phyloP scores from a whole-genome alignment of 2,888 invertebrate genomes.

The Tinea pellionella region DNA sequence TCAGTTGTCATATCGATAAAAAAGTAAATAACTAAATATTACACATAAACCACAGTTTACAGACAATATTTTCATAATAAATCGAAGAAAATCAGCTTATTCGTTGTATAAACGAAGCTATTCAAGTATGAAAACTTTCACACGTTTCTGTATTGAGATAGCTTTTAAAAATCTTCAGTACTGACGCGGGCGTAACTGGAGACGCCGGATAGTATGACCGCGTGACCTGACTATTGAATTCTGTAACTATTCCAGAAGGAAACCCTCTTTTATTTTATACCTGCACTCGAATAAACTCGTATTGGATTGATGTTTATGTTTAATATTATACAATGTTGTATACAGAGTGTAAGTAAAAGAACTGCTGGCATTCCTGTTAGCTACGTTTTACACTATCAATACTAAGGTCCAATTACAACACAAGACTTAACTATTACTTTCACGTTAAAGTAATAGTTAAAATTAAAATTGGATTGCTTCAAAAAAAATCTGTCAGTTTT shows the following conservation, averaged over 20 bases:
- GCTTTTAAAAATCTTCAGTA: slow-evolving; percentile 11
- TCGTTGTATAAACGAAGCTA: slow-evolving; percentile 11
- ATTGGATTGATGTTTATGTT: background rate
- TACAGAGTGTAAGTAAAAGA: too few species aligned
- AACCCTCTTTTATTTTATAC: background rate
- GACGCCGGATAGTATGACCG: background rate
- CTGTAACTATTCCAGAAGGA: background rate
- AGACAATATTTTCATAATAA: too few species aligned
- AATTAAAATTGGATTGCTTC: too few species aligned
- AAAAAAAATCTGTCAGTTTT: too few species aligned
- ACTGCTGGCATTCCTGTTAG: too few species aligned
- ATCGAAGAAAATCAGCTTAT: background rate
- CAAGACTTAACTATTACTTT: too few species aligned
- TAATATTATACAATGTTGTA: too few species aligned
- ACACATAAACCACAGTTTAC: background rate
- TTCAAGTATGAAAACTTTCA: slow-evolving; percentile 13
- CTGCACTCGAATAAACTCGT: background rate
- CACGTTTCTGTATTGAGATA: background rate
- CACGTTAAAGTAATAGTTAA: too few species aligned
- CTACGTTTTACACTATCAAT: too few species aligned
- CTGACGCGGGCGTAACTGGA: background rate
- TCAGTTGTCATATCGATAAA: too few species aligned
- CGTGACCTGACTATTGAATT: background rate
- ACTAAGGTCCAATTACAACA: too few species aligned
- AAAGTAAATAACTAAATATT: too few species aligned